phyloP scores from a whole-genome alignment of 2,888 invertebrate species.

The Vannuccia rotundouncinata region DNA sequence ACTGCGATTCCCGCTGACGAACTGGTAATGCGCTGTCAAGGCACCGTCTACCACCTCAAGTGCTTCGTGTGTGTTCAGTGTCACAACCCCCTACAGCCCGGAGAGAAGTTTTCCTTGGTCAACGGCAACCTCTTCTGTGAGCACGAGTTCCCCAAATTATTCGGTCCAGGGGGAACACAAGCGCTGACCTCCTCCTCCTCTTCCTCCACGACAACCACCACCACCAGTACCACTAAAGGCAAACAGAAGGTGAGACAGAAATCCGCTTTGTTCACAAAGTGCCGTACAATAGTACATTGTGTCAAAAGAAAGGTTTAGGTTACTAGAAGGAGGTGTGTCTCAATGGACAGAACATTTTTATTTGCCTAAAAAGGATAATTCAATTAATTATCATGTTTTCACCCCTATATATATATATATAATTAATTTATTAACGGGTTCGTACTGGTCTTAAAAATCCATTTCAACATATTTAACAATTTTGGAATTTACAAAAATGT shows the following conservation, averaged over 20 bases:
- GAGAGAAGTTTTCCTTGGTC: conserved; percentile 78
- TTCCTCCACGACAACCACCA: background rate
- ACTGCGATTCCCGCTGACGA: conserved; percentile 85
- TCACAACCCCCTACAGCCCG: conserved; percentile 76
- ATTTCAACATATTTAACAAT: no score
- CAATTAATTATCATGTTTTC: no score
- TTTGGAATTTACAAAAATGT: no score
- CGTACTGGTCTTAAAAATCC: no score
- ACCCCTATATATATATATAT: no score
- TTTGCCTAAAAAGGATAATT: no score
- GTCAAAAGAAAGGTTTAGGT: no score
- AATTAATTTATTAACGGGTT: no score
- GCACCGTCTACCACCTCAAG: conserved; percentile 79
- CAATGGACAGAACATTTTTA: no score
- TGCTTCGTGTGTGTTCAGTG: conserved; percentile 92
- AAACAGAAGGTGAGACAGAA: conserved; percentile 20
- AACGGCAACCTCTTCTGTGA: conserved; percentile 85
- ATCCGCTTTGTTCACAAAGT: no score
- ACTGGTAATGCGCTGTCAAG: conserved; percentile 76
- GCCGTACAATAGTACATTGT: no score
- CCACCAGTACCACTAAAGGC: background rate
- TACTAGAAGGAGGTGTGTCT: no score
- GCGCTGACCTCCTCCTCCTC: background rate
- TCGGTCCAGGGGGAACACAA: background rate
- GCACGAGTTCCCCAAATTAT: conserved; percentile 72